Conservation (phyloP, 2,797 vertebrate genomes). For the Dryobates pubescens region DNA sequence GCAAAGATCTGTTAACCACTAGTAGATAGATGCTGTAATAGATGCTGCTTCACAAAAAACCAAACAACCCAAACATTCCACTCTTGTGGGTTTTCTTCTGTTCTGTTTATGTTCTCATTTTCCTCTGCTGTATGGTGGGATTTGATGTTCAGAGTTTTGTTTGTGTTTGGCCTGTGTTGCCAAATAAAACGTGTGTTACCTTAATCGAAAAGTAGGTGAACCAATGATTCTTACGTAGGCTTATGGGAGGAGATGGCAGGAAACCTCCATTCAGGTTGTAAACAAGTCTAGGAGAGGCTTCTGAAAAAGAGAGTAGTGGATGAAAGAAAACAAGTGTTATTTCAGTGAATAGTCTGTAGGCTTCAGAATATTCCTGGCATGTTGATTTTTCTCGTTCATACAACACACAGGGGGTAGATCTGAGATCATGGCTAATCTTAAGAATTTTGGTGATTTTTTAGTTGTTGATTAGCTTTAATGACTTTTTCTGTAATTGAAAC, state of each 20-base stretch:
- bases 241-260: neutral
- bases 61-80: fast-evolving
- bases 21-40: too few relatives aligned
- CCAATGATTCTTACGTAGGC: fast-evolving
- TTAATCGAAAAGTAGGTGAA: neutral
- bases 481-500: neutral
- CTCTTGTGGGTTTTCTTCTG: neutral
- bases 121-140: neutral
- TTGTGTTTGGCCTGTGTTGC: neutral
- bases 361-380: neutral
- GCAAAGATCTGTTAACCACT: too few relatives aligned
- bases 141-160: neutral
- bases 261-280: slow-evolving; percentile 12
- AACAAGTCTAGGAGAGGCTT: slow-evolving; percentile 5
- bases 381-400: neutral
- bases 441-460: neutral
- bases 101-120: neutral
- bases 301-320: neutral
- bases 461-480: neutral
- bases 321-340: neutral
- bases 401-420: neutral
- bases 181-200: neutral
- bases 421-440: neutral
- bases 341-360: neutral
- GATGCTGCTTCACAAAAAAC: neutral